Percentiles rank a stretch among this genome's conserved stretches.
Conservation (phyloP, 1,140 invertebrate genomes). For the Tachypleus tridentatus region DNA sequence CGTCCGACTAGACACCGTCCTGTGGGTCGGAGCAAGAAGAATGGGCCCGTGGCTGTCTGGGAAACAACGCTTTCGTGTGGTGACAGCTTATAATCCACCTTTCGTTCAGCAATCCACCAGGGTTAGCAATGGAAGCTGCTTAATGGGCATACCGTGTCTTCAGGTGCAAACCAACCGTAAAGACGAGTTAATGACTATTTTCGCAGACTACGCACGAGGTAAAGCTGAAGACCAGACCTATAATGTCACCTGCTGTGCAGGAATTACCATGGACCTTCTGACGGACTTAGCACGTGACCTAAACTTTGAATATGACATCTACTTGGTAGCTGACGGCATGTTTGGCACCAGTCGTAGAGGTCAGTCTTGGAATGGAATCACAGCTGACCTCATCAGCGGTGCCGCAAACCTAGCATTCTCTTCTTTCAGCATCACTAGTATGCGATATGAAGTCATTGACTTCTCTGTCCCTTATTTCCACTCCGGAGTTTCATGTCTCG, state of each 20-base stretch:
- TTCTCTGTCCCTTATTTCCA: slow-evolving; percentile 84
- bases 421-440: slow-evolving; percentile 66
- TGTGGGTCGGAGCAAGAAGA: slow-evolving; percentile 60
- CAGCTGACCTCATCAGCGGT: slow-evolving; percentile 68
- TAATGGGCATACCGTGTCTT: slow-evolving; percentile 53
- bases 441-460: slow-evolving; percentile 56
- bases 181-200: slow-evolving; percentile 29
- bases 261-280: slow-evolving; percentile 79
- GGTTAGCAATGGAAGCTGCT: slow-evolving; percentile 33
- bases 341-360: slow-evolving; percentile 42
- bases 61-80: slow-evolving; percentile 60
- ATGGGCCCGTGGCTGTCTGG: slow-evolving; percentile 42
- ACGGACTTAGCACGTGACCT: slow-evolving; percentile 69
- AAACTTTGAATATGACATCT: slow-evolving; percentile 75
- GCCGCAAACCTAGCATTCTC: slow-evolving; percentile 80
- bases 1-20: slow-evolving; percentile 66
- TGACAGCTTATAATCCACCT: slow-evolving; percentile 72
- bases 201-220: slow-evolving; percentile 23
- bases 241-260: slow-evolving; percentile 66
- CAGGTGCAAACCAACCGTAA: slow-evolving; percentile 38
- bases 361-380: slow-evolving; percentile 65
- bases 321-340: slow-evolving; percentile 67
- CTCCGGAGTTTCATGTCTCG: slow-evolving; percentile 71
- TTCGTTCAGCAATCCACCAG: slow-evolving; percentile 62
- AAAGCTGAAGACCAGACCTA: slow-evolving; percentile 27